phyloP scores from a whole-genome alignment of 2,888 invertebrate genomes.

The Sepioteuthis lessoniana region DNA sequence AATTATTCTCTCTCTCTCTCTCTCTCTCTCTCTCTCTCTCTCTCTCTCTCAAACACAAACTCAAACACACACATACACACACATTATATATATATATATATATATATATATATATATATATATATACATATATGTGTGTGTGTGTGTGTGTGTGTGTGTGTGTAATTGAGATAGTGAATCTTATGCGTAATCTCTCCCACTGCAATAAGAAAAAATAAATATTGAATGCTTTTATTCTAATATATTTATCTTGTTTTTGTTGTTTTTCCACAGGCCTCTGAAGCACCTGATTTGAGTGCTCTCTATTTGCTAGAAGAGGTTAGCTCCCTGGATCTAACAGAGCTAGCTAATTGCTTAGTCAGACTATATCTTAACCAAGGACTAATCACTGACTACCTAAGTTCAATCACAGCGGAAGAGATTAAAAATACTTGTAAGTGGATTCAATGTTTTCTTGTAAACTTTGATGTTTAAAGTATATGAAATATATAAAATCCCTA shows the following conservation, averaged over 20 bases:
- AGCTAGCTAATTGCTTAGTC: slow-evolving; percentile 61
- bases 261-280: slow-evolving; percentile 51
- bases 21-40: not conserved
- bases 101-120: not conserved
- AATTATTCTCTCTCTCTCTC: too few relatives aligned
- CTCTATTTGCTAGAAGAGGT: slow-evolving; percentile 59
- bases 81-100: too few relatives aligned
- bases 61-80: too few relatives aligned
- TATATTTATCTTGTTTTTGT: not conserved
- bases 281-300: slow-evolving; percentile 53
- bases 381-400: slow-evolving; percentile 58
- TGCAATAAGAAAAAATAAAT: not conserved
- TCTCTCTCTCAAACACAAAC: not conserved
- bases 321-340: slow-evolving; percentile 61
- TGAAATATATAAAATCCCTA: too few relatives aligned
- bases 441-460: not conserved
- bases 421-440: slow-evolving; percentile 59
- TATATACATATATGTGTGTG: not conserved
- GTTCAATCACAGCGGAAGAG: slow-evolving; percentile 59
- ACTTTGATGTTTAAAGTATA: too few relatives aligned
- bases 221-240: not conserved
- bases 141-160: not conserved
- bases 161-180: not conserved
- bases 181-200: not conserved
- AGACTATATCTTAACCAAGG: slow-evolving; percentile 63